Base-by-base conservation (phyloP, 2,797 vertebrate species). In the Falco novaeseelandiae region DNA sequence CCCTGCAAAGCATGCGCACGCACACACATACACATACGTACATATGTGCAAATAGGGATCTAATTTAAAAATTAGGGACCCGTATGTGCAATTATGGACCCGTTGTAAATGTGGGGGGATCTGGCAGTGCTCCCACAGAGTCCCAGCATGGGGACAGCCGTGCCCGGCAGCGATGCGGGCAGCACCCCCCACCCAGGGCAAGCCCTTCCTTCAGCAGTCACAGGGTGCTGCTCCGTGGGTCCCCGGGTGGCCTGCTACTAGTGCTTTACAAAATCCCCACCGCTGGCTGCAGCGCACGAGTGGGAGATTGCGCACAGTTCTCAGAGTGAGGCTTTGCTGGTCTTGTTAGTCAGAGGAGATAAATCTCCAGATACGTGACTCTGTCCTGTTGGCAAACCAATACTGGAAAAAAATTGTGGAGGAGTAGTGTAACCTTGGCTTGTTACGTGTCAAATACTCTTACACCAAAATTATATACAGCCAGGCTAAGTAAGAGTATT, bases 1-100 rank as follows among this genome's bases (percentile, higher is more conserved):
- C n/a, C 42, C 12, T 23, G 20, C 59, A 27, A 46, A 58, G 23
- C 5, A 1, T 4, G 3, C 3, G 1, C 4, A 0, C 4, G 2
- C 12, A 8, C 23, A 15, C 12, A 20, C 12, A 9, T 8, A 15
- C 13, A 9, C 8, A 10, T 12, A 44, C 8, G 4, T 42, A 42
- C 59, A 29, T 7, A 11, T 9, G 36, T 38, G 36, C 36, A 38
- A 38, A 38, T 38, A 38, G 36, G 36, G 36, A 38, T 10, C 36
- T 38, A 38, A 38, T 38, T 10, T 38, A 38, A 38, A 38, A 38
- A 38, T 38, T 38, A 38, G 36, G 36, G 36, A 38, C 36, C 36
- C 10, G 15, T 38, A 40, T 6, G 6, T 11, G 8, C 10, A 12
- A 5, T 26, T 29, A 25, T 10, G 40, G 49, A 86, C 25, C 27